Conservation (phyloP, 2,113 vertebrate genomes). For the Oryzias melastigma region DNA sequence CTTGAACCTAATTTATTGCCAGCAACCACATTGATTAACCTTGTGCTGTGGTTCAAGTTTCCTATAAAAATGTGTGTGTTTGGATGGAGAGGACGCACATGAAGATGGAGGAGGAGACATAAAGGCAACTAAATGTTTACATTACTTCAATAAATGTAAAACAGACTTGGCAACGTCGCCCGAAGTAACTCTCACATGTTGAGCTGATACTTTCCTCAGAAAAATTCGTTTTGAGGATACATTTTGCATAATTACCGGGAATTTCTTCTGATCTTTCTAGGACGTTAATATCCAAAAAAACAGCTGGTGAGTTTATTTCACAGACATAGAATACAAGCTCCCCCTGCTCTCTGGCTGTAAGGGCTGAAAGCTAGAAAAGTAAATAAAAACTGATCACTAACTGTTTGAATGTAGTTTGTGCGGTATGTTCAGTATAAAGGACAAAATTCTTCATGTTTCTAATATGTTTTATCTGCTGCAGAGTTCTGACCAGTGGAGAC, state of each 20-base stretch:
- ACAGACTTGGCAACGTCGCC: background rate
- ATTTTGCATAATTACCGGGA: too few species aligned
- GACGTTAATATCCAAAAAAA: too few species aligned
- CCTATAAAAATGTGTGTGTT: constrained; percentile 63
- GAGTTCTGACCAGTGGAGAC: constrained; percentile 1
- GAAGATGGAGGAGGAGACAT: constrained; percentile 46
- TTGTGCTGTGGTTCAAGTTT: constrained; percentile 69
- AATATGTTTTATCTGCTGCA: background rate
- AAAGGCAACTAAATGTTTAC: constrained; percentile 54
- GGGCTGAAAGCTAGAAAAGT: too few species aligned
- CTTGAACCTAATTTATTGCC: constrained; percentile 77
- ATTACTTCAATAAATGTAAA: constrained; percentile 48
- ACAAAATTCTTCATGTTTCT: constrained; percentile 2
- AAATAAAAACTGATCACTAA: too few species aligned
- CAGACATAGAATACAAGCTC: too few species aligned
- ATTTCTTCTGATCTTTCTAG: too few species aligned
- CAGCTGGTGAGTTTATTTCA: too few species aligned
- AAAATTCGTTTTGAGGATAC: too few species aligned
- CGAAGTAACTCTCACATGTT: too few species aligned
- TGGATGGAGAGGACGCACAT: constrained; percentile 25
- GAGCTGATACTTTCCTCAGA: too few species aligned
- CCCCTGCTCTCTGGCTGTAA: too few species aligned
- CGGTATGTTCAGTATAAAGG: background rate
- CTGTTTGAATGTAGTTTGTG: too few species aligned
- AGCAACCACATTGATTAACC: constrained; percentile 80